Percentiles rank a stretch among this genome's conserved stretches.
phyloP scores from a whole-genome alignment of 2,888 invertebrate genomes.

The Axea sp. region DNA sequence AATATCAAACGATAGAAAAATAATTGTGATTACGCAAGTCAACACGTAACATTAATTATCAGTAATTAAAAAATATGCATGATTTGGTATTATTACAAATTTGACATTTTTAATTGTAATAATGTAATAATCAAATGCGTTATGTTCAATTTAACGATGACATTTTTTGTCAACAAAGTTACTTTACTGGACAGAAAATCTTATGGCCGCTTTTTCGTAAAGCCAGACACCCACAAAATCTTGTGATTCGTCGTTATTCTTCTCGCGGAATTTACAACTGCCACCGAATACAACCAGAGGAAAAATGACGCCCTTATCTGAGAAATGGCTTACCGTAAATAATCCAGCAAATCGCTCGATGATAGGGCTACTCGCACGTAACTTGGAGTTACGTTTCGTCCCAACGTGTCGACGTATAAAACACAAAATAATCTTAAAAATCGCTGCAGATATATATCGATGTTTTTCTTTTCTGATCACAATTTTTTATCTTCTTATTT shows the following conservation, averaged over 20 bases:
- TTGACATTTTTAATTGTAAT: no score
- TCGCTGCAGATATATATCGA: constrained; percentile 9
- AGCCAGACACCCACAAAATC: constrained; percentile 20
- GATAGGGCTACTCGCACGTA: constrained; percentile 66
- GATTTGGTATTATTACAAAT: no score
- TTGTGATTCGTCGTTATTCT: constrained; percentile 54
- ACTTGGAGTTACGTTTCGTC: constrained; percentile 65
- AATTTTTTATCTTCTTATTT: no score
- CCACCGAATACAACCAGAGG: constrained; percentile 52
- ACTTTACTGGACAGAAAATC: constrained; percentile 26
- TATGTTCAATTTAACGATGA: not conserved
- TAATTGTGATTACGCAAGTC: no score
- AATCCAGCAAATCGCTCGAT: constrained; percentile 66
- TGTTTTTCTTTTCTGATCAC: no score
- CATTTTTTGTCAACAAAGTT: constrained; percentile 23
- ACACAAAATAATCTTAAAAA: constrained; percentile 31
- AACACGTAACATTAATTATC: no score
- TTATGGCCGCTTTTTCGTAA: constrained; percentile 25
- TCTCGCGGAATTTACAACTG: constrained; percentile 55
- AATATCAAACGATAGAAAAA: no score
- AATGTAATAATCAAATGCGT: no score
- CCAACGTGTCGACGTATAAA: constrained; percentile 64
- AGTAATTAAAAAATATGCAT: no score
- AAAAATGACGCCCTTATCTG: constrained; percentile 72
- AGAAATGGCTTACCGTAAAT: constrained; percentile 70